Base-by-base conservation (phyloP, 1,140 invertebrate genomes). In the Schlechtendalia chinensis region DNA sequence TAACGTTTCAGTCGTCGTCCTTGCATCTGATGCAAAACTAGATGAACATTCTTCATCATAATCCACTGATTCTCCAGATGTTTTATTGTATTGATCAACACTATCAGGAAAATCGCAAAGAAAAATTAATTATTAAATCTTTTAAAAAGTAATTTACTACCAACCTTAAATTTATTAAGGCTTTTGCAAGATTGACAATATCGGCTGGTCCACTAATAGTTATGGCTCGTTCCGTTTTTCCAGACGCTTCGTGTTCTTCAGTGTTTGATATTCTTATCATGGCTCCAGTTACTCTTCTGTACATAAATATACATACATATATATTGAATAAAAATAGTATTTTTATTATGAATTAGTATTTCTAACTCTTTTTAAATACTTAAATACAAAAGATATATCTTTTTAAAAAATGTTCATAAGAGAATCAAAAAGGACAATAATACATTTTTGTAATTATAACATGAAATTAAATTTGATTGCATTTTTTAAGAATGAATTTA, bases 181-280 rank as follows among this genome's bases (percentile, higher is more conserved):
- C 91, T 85, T 91, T 89, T 79, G 91, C 91, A 82, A 91, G 85
- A 82, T 89, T 89, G 79, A 91, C 90, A 65, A 90, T 88, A 84
- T 91, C 91, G 77, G 89, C 88, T 71, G 88, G 89, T 67, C 91
- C 91, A 65, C 89, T 89, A 80, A 91, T 91, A 45, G 89, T 90
- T 72, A 91, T 90, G 82, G 89, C 89, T 82, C 91, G 84, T 75
- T 82, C 82, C 24, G 39, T 75, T 81, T 74, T 75, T 83, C 91
- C 90, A 59, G 82, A 81, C 83, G 91, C 90, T 81, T 85, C 86
- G 80, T 87, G 86, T 27, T 86, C 84, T 83, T 91, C 90, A 85
- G 91, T 90, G 82, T 88, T 89, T 75, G 90, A 90, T 83, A 91
- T 91, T 84, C 91, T 90, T 82, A 91, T 91, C 85, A 88, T 90